Conservation (phyloP, 2,113 vertebrate species). For the Raja brachyura region DNA sequence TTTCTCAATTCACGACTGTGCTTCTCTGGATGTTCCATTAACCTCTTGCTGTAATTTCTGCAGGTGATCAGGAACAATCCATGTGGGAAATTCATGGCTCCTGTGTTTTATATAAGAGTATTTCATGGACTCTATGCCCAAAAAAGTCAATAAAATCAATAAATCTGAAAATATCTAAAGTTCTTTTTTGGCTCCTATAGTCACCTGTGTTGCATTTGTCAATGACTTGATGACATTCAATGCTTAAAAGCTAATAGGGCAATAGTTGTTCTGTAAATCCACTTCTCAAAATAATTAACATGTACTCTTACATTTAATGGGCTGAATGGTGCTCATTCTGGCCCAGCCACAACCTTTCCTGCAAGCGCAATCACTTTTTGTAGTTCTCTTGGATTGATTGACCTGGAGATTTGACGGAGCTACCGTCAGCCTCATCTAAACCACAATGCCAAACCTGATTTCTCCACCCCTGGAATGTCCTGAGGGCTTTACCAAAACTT, state of each 20-base stretch:
- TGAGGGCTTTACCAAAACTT: too few species aligned
- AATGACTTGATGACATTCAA: neutral
- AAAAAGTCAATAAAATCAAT: neutral
- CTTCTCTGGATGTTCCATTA: neutral
- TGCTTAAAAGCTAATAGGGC: neutral
- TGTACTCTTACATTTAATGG: neutral
- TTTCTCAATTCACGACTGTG: neutral
- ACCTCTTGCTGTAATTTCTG: neutral
- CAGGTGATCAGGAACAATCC: neutral
- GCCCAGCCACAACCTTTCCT: too few species aligned
- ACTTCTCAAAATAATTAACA: neutral
- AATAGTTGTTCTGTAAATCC: neutral
- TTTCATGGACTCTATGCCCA: neutral
- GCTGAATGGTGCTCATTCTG: too few species aligned
- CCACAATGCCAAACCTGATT: too few species aligned
- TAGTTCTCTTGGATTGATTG: too few species aligned
- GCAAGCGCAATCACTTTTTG: too few species aligned
- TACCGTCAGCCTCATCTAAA: too few species aligned
- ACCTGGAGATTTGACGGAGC: too few species aligned
- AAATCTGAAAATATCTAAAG: neutral
- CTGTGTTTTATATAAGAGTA: neutral
- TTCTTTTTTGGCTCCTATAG: too few species aligned
- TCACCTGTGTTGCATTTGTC: neutral
- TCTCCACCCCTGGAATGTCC: too few species aligned
- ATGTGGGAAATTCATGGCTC: neutral